phyloP scores from a whole-genome alignment of 2,888 invertebrate species.

The Mythimna loreyi region DNA sequence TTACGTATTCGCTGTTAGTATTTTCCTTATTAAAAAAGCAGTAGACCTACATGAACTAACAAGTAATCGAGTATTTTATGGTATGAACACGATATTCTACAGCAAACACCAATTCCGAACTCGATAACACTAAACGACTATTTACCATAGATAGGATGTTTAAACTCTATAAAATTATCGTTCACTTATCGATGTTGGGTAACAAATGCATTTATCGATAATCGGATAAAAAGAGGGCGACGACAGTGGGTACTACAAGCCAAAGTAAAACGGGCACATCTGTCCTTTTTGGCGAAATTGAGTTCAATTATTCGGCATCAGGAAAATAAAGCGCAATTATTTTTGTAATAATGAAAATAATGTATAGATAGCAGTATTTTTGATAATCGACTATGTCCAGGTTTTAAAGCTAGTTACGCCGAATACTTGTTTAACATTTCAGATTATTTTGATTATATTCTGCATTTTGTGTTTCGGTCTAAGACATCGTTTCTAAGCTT shows the following conservation, averaged over 20 bases:
- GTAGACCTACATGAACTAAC: constrained; percentile 18
- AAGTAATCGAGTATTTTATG: constrained; percentile 43
- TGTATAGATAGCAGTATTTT: too few relatives aligned
- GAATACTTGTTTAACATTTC: not conserved
- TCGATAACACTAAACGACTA: constrained; percentile 62
- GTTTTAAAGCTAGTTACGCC: not conserved
- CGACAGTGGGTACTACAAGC: constrained; percentile 1
- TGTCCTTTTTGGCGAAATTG: not conserved
- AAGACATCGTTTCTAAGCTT: too few relatives aligned
- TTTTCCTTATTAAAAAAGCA: constrained; percentile 19
- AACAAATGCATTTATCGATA: constrained; percentile 70
- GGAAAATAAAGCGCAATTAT: not conserved
- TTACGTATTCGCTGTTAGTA: not conserved
- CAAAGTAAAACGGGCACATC: not conserved
- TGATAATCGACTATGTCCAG: too few relatives aligned
- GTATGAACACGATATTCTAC: constrained; percentile 38
- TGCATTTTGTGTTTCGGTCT: too few relatives aligned
- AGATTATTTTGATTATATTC: too few relatives aligned
- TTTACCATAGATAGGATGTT: constrained; percentile 68
- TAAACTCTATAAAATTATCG: constrained; percentile 72
- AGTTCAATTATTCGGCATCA: not conserved
- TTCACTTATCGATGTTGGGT: constrained; percentile 71
- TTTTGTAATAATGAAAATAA: too few relatives aligned
- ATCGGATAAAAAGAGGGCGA: constrained; percentile 60
- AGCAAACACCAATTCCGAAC: constrained; percentile 56